Conservation (phyloP, 2,113 vertebrate species). For the Scophthalmus maximus region DNA sequence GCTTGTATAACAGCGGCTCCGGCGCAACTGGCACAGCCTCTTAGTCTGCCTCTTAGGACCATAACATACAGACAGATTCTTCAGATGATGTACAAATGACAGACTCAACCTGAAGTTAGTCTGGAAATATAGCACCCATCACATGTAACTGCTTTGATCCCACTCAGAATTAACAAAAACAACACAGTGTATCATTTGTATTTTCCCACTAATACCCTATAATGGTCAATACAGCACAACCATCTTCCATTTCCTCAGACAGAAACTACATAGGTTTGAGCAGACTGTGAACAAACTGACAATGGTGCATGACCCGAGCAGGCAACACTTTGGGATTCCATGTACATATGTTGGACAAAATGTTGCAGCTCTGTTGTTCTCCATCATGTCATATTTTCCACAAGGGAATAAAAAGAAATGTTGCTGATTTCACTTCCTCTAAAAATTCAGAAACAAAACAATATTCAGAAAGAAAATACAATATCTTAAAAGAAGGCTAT, state of each 20-base stretch:
- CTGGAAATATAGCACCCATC: neutral
- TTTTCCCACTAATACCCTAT: neutral
- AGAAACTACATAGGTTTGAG: no score
- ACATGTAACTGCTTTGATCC: neutral
- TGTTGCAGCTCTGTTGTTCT: neutral
- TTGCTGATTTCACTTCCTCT: constrained; percentile 27
- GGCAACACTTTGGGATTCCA: neutral
- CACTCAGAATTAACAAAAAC: neutral
- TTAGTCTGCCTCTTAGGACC: neutral
- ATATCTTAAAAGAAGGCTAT: neutral
- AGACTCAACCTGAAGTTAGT: neutral
- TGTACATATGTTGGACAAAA: neutral
- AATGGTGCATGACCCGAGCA: neutral
- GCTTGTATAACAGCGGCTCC: constrained; percentile 18
- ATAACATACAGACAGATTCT: constrained; percentile 9
- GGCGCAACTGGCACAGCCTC: constrained; percentile 6
- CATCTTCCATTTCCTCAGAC: neutral
- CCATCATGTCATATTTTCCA: neutral
- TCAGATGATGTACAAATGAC: neutral
- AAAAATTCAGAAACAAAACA: constrained; percentile 2
- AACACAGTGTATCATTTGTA: neutral
- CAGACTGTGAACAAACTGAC: neutral
- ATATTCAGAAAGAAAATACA: neutral
- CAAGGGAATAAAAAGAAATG: constrained; percentile 17
- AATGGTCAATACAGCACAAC: neutral